phyloP scores from a whole-genome alignment of 2,888 invertebrate genomes.

The Lottia gigantea region DNA sequence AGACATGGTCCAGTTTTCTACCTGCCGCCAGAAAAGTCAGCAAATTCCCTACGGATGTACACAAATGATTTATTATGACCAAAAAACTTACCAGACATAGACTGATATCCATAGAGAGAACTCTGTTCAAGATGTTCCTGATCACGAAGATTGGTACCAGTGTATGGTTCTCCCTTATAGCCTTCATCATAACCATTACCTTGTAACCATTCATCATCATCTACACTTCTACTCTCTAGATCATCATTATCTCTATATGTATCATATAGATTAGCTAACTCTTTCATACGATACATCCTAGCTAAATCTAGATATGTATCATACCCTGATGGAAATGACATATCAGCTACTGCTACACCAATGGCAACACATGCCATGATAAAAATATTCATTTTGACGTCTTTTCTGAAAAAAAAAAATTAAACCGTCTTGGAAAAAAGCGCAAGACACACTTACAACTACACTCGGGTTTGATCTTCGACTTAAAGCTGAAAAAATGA shows the following conservation, averaged over 20 bases:
- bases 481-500: no score
- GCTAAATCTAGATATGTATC: constrained; percentile 33
- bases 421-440: background rate
- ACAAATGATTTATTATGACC: no score
- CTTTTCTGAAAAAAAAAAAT: background rate
- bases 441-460: no score
- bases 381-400: background rate
- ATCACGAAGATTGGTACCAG: constrained; percentile 50
- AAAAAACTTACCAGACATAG: constrained; percentile 46
- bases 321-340: constrained; percentile 4
- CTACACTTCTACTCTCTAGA: constrained; percentile 30
- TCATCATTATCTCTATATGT: constrained; percentile 36
- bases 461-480: no score
- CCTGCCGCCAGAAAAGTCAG: no score
- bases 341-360: background rate
- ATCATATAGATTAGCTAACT: constrained; percentile 25
- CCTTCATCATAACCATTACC: constrained; percentile 20
- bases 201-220: constrained; percentile 28
- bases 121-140: constrained; percentile 55
- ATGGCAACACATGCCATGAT: background rate
- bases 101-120: constrained; percentile 54
- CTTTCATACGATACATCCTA: constrained; percentile 38
- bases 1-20: no score
- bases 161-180: constrained; percentile 33
- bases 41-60: no score